Evolutionary conservation across 35 echinoderm and acorn worm species (phyloP).

Genomic region (Hemicentrotus pulcherrimus): DNA sequence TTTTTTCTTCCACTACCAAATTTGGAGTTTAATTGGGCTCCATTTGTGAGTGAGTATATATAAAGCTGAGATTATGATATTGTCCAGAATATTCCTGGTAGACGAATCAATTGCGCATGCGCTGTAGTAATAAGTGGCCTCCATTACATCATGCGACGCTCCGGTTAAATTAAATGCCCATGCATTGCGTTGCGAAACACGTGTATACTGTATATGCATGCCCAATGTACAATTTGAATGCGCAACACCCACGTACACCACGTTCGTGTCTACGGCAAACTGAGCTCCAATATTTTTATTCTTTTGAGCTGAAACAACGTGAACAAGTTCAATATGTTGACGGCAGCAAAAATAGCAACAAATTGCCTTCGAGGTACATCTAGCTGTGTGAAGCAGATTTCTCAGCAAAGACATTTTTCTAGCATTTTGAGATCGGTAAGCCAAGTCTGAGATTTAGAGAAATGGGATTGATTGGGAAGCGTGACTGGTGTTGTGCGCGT

Average conservation of each 20-base stretch:
- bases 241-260: background rate
- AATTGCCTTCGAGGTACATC: slow-evolving; percentile 75
- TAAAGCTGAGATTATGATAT: too few relatives aligned
- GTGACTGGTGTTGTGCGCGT: background rate
- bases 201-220: background rate
- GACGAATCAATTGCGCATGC: background rate
- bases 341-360: slow-evolving; percentile 71
- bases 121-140: background rate
- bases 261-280: background rate
- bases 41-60: too few relatives aligned
- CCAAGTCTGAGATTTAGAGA: too few relatives aligned
- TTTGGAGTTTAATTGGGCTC: too few relatives aligned
- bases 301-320: background rate
- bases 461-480: background rate
- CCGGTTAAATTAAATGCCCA: background rate
- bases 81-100: background rate
- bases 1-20: too few relatives aligned
- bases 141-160: background rate
- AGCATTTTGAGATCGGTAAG: slow-evolving; percentile 80
- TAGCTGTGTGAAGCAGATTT: slow-evolving; percentile 40
- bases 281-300: background rate
- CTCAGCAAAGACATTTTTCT: slow-evolving; percentile 75
- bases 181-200: slow-evolving; percentile 36
- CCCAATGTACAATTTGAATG: background rate
- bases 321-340: slow-evolving; percentile 55